Evolutionary conservation across 2,113 vertebrate species (phyloP).

Genomic region (Notothenia rossii): DNA sequence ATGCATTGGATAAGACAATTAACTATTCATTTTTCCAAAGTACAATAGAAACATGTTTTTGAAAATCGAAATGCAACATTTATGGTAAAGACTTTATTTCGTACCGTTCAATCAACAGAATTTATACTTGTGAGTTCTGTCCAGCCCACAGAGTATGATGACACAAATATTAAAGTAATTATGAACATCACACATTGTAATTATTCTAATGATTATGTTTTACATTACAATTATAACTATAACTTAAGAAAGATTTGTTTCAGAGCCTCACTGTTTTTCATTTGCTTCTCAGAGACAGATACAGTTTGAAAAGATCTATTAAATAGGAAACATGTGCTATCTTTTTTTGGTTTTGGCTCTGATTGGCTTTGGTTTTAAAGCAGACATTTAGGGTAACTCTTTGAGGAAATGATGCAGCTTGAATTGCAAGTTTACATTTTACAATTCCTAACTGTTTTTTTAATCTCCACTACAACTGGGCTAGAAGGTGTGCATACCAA

Average conservation of each 20-base stretch:
- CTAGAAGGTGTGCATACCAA: too few species aligned
- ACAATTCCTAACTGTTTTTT: not conserved
- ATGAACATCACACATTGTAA: too few species aligned
- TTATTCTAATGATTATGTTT: too few species aligned
- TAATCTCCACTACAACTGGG: too few species aligned
- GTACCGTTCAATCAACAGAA: too few species aligned
- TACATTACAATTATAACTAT: too few species aligned
- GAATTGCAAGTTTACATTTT: not conserved
- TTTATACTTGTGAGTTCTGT: too few species aligned
- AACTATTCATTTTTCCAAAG: not conserved
- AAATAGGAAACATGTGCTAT: not conserved
- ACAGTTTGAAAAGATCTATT: not conserved
- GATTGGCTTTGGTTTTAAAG: not conserved
- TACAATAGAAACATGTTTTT: too few species aligned
- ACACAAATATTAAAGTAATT: too few species aligned
- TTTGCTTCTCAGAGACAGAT: not conserved
- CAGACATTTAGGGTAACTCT: not conserved
- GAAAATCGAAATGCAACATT: too few species aligned
- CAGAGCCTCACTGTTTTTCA: not conserved
- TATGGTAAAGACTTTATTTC: too few species aligned
- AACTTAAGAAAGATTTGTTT: not conserved
- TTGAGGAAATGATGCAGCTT: not conserved
- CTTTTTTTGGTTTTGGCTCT: not conserved
- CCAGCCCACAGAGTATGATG: too few species aligned
- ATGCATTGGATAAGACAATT: constrained; percentile 1